Evolutionary conservation across 2,888 invertebrate genomes (phyloP).

Genomic region (Plagiodera versicolora): DNA sequence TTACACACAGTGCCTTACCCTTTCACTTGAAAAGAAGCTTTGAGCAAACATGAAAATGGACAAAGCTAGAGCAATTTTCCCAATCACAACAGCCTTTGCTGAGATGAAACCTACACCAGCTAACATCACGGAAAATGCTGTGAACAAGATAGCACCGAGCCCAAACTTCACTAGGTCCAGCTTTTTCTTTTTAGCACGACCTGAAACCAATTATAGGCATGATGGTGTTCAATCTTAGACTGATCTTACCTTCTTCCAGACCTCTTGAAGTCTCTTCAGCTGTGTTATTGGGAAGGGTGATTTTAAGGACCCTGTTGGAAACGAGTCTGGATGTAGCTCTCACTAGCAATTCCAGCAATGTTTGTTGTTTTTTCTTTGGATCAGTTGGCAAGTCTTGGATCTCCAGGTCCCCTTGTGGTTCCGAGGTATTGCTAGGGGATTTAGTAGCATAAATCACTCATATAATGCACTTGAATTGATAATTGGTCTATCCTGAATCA

Average conservation of each 20-base stretch:
- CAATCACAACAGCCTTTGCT: slow-evolving; percentile 75
- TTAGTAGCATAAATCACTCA: slow-evolving; percentile 31
- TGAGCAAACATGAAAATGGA: slow-evolving; percentile 68
- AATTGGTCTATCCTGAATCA: too few relatives aligned
- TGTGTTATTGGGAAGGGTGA: slow-evolving; percentile 68
- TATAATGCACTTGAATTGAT: too few relatives aligned
- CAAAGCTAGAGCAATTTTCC: slow-evolving; percentile 76
- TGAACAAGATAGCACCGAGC: slow-evolving; percentile 63
- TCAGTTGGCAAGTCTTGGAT: slow-evolving; percentile 43
- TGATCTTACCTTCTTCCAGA: slow-evolving; percentile 71
- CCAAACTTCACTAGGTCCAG: slow-evolving; percentile 69
- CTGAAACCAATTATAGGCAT: slow-evolving; percentile 55
- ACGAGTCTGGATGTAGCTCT: slow-evolving; percentile 62
- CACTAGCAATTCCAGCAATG: slow-evolving; percentile 60
- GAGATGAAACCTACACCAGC: slow-evolving; percentile 73
- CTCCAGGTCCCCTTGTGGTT: not conserved
- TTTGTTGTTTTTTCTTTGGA: slow-evolving; percentile 57
- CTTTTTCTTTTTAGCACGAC: slow-evolving; percentile 73
- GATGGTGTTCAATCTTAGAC: too few relatives aligned
- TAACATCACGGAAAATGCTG: slow-evolving; percentile 61
- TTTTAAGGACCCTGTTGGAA: slow-evolving; percentile 65
- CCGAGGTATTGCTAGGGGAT: not conserved
- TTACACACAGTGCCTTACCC: not conserved
- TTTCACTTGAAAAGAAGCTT: slow-evolving; percentile 44
- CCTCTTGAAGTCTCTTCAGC: slow-evolving; percentile 67